A percentile compares a stretch with the other conserved stretches of the same genome.
phyloP scores from a whole-genome alignment of 2,113 vertebrate genomes.

The Tautogolabrus adspersus region DNA sequence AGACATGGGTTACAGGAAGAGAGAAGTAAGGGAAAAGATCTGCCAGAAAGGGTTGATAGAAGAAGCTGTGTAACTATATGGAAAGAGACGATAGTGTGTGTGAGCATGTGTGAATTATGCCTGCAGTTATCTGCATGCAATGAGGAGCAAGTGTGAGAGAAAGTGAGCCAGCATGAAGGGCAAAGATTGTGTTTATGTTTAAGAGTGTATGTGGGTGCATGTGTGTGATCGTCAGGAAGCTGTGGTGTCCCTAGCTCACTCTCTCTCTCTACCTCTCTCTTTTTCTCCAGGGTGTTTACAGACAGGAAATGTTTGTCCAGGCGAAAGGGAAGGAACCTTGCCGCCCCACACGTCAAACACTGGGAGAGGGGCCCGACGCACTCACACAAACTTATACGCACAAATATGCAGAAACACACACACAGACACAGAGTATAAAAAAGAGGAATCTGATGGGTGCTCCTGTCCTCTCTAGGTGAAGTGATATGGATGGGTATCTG shows the following conservation, averaged over 20 bases:
- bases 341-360: slow-evolving; percentile 67
- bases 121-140: slow-evolving; percentile 53
- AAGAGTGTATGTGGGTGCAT: slow-evolving; percentile 29
- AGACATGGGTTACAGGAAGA: slow-evolving; percentile 14
- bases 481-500: slow-evolving; percentile 44
- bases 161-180: slow-evolving; percentile 64
- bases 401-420: slow-evolving; percentile 5
- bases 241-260: slow-evolving; percentile 71
- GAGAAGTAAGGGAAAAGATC: slow-evolving; percentile 29
- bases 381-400: slow-evolving; percentile 28
- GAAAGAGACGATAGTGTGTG: slow-evolving; percentile 7
- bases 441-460: slow-evolving; percentile 59
- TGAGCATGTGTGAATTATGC: slow-evolving; percentile 47
- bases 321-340: slow-evolving; percentile 80
- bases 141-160: slow-evolving; percentile 50
- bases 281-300: slow-evolving; percentile 77
- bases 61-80: slow-evolving; percentile 17
- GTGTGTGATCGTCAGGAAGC: slow-evolving; percentile 67
- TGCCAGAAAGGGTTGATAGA: slow-evolving; percentile 23
- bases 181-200: slow-evolving; percentile 59
- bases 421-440: slow-evolving; percentile 32
- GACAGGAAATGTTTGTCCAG: slow-evolving; percentile 86
- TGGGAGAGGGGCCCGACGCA: slow-evolving; percentile 16
- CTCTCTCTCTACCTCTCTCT: slow-evolving; percentile 24
- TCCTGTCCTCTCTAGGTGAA: slow-evolving; percentile 38